phyloP scores from a whole-genome alignment of 2,113 vertebrate genomes.

The Phalacrocorax pelagicus region DNA sequence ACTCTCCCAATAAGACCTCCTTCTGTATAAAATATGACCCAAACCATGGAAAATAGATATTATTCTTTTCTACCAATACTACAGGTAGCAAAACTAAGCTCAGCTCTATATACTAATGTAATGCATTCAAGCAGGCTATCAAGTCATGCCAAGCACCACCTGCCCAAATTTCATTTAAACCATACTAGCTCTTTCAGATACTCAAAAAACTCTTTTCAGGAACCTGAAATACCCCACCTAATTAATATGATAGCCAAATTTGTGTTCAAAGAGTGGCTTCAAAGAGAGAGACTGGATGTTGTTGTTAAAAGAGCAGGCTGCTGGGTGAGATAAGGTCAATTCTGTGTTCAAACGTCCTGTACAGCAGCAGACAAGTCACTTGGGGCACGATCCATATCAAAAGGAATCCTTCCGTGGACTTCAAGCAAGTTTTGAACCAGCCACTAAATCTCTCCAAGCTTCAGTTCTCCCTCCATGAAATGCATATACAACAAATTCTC shows the following conservation, averaged over 20 bases:
- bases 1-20: not conserved
- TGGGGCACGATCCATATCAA: rapidly evolving
- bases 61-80: not conserved
- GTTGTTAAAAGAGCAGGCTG: not conserved
- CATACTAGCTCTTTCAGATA: not conserved
- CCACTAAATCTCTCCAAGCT: not conserved
- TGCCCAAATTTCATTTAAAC: not conserved
- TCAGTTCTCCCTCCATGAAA: not conserved
- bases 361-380: not conserved
- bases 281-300: not conserved
- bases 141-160: not conserved
- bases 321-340: not conserved
- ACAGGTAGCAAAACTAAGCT: not conserved
- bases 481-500: not conserved
- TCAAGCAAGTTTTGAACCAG: not conserved
- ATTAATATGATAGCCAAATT: not conserved
- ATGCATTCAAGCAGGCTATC: not conserved
- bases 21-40: not conserved
- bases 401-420: not conserved
- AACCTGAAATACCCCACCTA: not conserved
- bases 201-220: not conserved
- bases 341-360: not conserved
- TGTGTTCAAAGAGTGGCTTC: not conserved
- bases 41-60: not conserved
- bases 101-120: not conserved